phyloP scores from a whole-genome alignment of 2,113 vertebrate species.

The Delphinapterus leucas region DNA sequence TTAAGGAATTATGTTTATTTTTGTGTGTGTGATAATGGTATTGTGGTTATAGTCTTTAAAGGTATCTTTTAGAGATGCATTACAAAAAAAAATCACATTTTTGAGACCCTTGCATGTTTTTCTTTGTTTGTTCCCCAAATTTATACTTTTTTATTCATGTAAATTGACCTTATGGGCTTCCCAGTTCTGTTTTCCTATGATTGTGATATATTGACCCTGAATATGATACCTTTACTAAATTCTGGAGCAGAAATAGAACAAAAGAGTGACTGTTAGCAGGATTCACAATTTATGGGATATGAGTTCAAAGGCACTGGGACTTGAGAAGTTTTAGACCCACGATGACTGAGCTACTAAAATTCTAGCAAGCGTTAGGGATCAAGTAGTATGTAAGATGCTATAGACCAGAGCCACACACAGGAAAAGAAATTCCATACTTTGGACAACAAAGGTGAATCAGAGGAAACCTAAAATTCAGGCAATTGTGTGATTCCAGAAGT shows the following conservation, averaged over 20 bases:
- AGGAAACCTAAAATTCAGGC: conserved; percentile 13
- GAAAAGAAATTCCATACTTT: neutral
- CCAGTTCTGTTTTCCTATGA: neutral
- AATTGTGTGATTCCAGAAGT: neutral
- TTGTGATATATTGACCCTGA: neutral
- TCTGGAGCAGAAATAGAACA: neutral
- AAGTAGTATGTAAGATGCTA: neutral
- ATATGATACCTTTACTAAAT: neutral
- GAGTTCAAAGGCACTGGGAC: neutral
- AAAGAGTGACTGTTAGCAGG: neutral
- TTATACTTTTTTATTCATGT: neutral
- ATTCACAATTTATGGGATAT: neutral
- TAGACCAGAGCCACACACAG: neutral
- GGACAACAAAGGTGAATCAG: neutral
- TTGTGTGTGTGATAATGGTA: neutral
- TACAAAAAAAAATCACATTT: conserved; percentile 1
- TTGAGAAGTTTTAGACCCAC: neutral
- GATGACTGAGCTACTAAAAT: neutral
- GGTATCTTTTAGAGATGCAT: neutral
- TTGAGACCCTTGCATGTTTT: neutral
- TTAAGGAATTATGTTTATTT: neutral
- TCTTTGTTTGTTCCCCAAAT: neutral
- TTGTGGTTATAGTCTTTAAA: neutral
- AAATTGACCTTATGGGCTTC: neutral
- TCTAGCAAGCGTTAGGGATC: neutral